Conservation (phyloP, 2,797 vertebrate genomes). For the Crax fasciolata region DNA sequence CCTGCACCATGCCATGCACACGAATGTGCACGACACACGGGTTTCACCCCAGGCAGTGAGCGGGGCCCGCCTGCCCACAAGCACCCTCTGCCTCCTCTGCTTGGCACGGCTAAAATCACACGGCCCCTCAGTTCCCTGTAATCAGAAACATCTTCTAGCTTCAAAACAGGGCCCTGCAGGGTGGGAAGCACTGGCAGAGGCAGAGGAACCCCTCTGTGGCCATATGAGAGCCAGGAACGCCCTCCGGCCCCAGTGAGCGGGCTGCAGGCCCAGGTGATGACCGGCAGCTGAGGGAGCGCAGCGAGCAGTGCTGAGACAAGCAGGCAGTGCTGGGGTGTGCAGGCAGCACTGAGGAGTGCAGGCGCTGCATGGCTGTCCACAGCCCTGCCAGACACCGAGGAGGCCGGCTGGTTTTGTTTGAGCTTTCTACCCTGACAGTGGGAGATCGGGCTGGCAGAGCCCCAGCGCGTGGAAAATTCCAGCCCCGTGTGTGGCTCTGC, state of each 20-base stretch:
- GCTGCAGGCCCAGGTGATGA: conserved; percentile 23
- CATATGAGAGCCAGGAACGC: background rate
- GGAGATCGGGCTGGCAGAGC: conserved; percentile 34
- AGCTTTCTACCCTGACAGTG: conserved; percentile 1
- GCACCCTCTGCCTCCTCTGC: background rate
- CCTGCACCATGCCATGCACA: fast-evolving
- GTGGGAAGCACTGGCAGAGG: conserved; percentile 10
- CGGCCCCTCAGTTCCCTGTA: background rate
- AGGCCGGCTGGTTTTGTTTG: conserved; percentile 7
- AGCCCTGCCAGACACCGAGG: background rate
- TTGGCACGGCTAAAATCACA: fast-evolving
- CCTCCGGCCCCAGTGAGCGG: background rate
- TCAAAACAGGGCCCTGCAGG: conserved; percentile 13
- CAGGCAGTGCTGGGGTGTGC: background rate
- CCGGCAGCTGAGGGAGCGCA: background rate
- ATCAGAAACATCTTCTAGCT: conserved; percentile 47
- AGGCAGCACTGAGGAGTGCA: background rate
- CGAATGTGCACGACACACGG: background rate
- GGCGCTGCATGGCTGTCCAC: background rate
- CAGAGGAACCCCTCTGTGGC: conserved; percentile 1
- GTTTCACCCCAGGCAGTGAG: fast-evolving
- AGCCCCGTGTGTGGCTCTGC: background rate
- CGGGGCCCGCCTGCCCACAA: background rate
- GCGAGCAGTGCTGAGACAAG: background rate
- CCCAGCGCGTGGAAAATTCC: conserved; percentile 59